A percentile compares a stretch with the other conserved stretches of the same genome.
Conservation (phyloP, 1,140 invertebrate genomes). For the Tetragnatha versicolor region DNA sequence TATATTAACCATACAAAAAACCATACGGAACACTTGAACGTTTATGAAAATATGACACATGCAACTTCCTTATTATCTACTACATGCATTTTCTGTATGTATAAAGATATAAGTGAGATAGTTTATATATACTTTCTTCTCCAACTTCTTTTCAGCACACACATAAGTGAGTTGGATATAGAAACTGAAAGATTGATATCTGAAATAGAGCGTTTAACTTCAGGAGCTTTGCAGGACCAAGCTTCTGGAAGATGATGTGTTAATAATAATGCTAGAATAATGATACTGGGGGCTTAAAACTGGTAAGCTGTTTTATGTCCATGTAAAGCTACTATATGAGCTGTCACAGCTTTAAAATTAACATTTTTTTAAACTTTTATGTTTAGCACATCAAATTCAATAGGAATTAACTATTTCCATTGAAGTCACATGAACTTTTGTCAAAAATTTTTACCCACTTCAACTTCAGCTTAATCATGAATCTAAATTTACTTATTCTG, state of each 20-base stretch:
- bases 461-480: background rate
- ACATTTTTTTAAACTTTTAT: background rate
- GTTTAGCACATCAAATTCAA: background rate
- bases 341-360: background rate
- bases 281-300: background rate
- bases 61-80: background rate
- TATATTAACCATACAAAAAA: background rate
- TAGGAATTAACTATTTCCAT: background rate
- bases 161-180: conserved; percentile 48
- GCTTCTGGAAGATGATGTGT: conserved; percentile 29
- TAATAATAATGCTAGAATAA: background rate
- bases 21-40: too few species aligned
- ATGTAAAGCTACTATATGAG: background rate
- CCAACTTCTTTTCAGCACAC: conserved; percentile 42
- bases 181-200: conserved; percentile 50
- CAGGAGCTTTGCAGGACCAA: conserved; percentile 30
- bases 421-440: background rate
- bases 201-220: conserved; percentile 50
- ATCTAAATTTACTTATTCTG: background rate
- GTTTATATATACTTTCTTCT: too few species aligned
- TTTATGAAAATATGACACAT: too few species aligned
- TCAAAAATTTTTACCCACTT: background rate
- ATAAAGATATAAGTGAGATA: too few species aligned
- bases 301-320: background rate
- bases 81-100: background rate